Evolutionary conservation across 2,797 vertebrate species (phyloP), one percentile per base, ranked within the genome.

Genomic region (Pampus argenteus): DNA sequence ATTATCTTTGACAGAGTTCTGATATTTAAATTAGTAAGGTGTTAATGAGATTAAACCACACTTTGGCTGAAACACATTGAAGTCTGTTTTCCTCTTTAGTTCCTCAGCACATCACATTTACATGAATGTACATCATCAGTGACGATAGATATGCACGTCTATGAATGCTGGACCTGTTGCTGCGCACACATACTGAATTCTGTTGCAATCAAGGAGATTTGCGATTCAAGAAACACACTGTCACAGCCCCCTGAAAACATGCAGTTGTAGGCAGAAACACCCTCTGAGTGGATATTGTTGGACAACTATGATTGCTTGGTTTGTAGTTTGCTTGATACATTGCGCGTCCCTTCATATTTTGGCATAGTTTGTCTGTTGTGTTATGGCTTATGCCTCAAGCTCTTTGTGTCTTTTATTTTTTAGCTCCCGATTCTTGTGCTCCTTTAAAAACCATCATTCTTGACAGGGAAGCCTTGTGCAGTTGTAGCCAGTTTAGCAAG

Each of bases 361-460:
- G 48, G 56, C 66, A 40, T 45, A 51, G 44, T 18, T 58, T 48
- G 44, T 77, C 23, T 70, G 34, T 45, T 64, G 44, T 71, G 18
- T 31, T 66, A 25, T 4, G 11, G 49, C 36, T 74, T 45, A 75
- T 66, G 71, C 66, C 48, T 67, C 54, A 31, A 76, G 25, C 60
- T 63, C 71, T 61, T 76, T 45, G 29, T 26, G 29, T 62, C 47
- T 55, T 42, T 23, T 54, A 9, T 42, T 49, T 25, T 62, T 25
- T 56, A 72, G 29, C 45, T 66, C 29, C 11, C n/a, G 47, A 51
- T 28, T 67, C 61, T 38, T 51, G 5, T 40, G 48, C 47, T 74
- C 29, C 34, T 80, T 71, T 79, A 50, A 78, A 78, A 69, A 29
- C 50, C 1, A 9, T 55, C n/a, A 36, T 58, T 47, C 64, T 67